Base-by-base conservation (phyloP, 2,888 invertebrate genomes). In the Adelognathus sp. region DNA sequence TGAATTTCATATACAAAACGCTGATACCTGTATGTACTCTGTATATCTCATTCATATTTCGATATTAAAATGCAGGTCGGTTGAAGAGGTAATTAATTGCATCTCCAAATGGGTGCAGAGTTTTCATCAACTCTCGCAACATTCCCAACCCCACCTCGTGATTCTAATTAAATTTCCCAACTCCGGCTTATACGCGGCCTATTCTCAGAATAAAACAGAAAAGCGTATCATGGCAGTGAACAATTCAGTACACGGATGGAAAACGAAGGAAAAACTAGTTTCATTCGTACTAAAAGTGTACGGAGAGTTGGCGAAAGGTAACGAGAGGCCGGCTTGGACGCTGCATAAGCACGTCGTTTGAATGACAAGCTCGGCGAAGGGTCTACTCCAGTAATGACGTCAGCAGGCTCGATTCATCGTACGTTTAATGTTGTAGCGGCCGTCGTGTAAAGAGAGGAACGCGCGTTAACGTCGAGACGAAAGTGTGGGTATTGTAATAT, bases 331-430 rank as follows among this genome's bases (percentile, higher is more conserved):
- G 39, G 27, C 21, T 21, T 36, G 36, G n/a, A 14, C 27, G 50
- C 71, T 58, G 33, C 44, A n/a, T n/a, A 54, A 41, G 60, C 46
- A 44, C 50, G 54, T 18, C 66, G 54, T 69, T 72, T 63, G 67
- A 77, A 41, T 46, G 54, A 61, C 61, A 54, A 67, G 46, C 61
- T 5, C 60, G 24, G 39, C 21, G 24, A 46, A 77, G 56, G n/a
- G 56, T 50, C 14, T 21, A 29, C 58, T 63, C 27, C 41, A 16
- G 63, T 50, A 50, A 14, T 72, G 77, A 77, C 67, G 77, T 77
- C 77, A 52, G 56, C 24, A 29, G 36, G 50, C 69, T 63, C 24
- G 18, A 46, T 21, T 63, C 63, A 3, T 41, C 63, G 69, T 36
- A 58, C 29, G 31, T 29, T 33, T 46, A 56, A 56, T 63, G 36